Evolutionary conservation across 2,888 invertebrate genomes (phyloP).

Genomic region (Thereva unica): DNA sequence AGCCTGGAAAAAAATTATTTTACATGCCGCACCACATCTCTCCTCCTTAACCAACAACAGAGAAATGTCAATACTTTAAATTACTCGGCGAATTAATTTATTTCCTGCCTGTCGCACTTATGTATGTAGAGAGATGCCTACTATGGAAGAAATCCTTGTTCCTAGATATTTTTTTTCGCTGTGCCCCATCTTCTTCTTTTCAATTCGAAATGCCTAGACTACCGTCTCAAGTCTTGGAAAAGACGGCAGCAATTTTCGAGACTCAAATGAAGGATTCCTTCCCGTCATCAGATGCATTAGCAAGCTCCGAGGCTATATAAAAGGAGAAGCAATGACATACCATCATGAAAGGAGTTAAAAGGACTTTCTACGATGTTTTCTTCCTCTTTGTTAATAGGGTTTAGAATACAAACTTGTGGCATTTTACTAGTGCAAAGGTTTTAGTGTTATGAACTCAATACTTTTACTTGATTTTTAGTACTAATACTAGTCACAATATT

Average conservation of each 20-base stretch:
- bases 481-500: too few relatives aligned
- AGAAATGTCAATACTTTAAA: constrained; percentile 33
- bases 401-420: not conserved
- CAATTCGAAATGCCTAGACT: too few relatives aligned
- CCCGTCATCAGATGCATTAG: constrained; percentile 27
- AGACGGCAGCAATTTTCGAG: constrained; percentile 22
- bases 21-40: constrained; percentile 29
- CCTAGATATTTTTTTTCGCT: too few relatives aligned
- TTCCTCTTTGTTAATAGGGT: constrained; percentile 6
- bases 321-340: constrained; percentile 22
- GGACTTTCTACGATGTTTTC: constrained; percentile 1
- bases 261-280: constrained; percentile 31
- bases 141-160: too few relatives aligned
- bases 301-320: constrained; percentile 5
- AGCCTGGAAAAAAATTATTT: constrained; percentile 13
- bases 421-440: too few relatives aligned
- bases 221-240: constrained; percentile 11
- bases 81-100: constrained; percentile 35
- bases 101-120: constrained; percentile 30
- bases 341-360: constrained; percentile 18
- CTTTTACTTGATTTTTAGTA: too few relatives aligned
- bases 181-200: too few relatives aligned
- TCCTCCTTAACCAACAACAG: constrained; percentile 6
- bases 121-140: constrained; percentile 1
- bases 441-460: too few relatives aligned